Percentiles rank a stretch among this genome's conserved stretches.
Evolutionary conservation across 2,888 invertebrate species (phyloP).

Genomic region (Unio pictorum): DNA sequence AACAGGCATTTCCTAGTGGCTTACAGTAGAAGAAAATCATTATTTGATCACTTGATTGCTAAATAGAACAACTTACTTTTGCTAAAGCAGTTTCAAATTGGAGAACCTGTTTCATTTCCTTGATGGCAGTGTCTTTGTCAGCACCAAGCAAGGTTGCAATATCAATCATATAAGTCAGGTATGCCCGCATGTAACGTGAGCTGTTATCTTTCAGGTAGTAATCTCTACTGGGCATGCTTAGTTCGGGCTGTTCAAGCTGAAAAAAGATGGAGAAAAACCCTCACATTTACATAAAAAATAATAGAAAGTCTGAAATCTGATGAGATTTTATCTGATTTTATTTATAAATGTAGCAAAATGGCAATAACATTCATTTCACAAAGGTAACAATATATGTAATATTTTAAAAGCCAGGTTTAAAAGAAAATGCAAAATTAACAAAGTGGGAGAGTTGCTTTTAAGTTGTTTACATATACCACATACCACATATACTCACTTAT

Average conservation of each 20-base stretch:
- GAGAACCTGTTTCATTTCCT: slow-evolving; percentile 82
- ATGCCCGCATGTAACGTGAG: slow-evolving; percentile 79
- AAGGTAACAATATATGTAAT: no score
- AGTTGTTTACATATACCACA: no score
- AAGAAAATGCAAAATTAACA: no score
- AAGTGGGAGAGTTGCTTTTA: no score
- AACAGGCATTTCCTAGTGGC: no score
- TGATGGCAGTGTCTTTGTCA: slow-evolving; percentile 77
- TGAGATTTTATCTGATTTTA: not conserved
- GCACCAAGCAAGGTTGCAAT: slow-evolving; percentile 85
- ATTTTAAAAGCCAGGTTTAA: no score
- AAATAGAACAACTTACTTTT: slow-evolving; percentile 76
- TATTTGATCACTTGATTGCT: no score
- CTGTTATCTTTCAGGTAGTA: slow-evolving; percentile 82
- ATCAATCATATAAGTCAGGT: slow-evolving; percentile 86
- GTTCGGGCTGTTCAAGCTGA: slow-evolving; percentile 89
- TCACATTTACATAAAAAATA: not conserved
- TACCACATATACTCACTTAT: no score
- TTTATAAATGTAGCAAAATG: not conserved
- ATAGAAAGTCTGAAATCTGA: not conserved
- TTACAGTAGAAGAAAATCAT: no score
- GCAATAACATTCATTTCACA: no score
- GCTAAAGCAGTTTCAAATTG: slow-evolving; percentile 85
- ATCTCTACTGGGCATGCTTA: slow-evolving; percentile 86
- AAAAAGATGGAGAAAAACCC: not conserved